Evolutionary conservation across 2,888 invertebrate species (phyloP).

Genomic region (Allolobophora icterica): DNA sequence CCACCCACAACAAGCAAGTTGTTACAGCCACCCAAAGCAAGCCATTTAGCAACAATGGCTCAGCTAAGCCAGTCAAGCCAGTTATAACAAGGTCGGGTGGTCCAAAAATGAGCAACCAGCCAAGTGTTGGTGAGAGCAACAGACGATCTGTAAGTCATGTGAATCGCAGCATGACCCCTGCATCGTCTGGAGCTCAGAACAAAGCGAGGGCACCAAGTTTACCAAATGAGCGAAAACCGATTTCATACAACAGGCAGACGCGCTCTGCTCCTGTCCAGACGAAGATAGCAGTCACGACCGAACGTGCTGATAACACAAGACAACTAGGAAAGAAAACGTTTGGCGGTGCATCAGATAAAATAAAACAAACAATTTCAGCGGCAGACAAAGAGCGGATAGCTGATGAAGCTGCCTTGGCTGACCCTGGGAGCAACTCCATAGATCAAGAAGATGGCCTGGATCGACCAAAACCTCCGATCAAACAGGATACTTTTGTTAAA

Average conservation of each 20-base stretch:
- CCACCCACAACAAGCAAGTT: neutral
- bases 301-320: neutral
- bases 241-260: neutral
- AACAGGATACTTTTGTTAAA: slow-evolving; percentile 42
- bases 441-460: slow-evolving; percentile 21
- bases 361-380: neutral
- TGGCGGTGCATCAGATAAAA: neutral
- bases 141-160: neutral
- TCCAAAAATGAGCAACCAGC: neutral
- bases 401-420: neutral
- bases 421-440: neutral
- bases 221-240: neutral
- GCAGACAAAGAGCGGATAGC: neutral
- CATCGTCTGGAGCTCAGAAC: neutral
- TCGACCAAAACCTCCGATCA: slow-evolving; percentile 31
- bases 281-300: neutral
- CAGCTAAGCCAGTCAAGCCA: neutral
- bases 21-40: neutral
- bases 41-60: neutral
- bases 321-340: neutral
- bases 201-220: slow-evolving; percentile 8
- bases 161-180: neutral
- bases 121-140: neutral
- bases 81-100: neutral
- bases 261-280: neutral